These are phyloP conservation scores for Lymantria dispar DNA, from an alignment of 2,888 invertebrate genomes.

Conservation along the genomic window DNA sequence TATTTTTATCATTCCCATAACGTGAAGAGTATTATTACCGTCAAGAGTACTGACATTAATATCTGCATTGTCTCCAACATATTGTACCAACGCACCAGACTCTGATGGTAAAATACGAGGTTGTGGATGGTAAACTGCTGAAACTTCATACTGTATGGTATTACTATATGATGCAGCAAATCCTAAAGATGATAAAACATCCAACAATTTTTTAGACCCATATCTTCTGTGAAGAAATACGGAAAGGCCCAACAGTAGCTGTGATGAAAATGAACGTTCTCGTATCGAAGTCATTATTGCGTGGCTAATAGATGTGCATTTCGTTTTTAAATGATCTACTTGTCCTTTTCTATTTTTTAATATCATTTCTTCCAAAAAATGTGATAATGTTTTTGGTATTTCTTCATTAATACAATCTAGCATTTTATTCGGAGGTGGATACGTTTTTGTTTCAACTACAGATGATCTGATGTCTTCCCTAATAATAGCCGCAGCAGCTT, in stretches of 20 bases:
- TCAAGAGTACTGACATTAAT: slow-evolving; percentile 18
- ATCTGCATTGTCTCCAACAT: slow-evolving; percentile 24
- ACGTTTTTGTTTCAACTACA: slow-evolving; percentile 13
- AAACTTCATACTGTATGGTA: slow-evolving; percentile 12
- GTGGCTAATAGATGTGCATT: slow-evolving; percentile 3
- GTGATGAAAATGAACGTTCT: slow-evolving; percentile 17
- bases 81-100: slow-evolving; percentile 6
- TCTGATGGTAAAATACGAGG: slow-evolving; percentile 2
- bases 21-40: slow-evolving; percentile 19
- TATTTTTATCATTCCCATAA: slow-evolving; percentile 21
- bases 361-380: neutral
- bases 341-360: slow-evolving; percentile 11
- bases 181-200: neutral
- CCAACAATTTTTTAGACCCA: neutral
- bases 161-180: slow-evolving; percentile 1
- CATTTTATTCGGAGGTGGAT: slow-evolving; percentile 18
- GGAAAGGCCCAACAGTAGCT: slow-evolving; percentile 19
- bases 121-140: slow-evolving; percentile 7
- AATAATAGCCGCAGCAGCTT: slow-evolving; percentile 23
- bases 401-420: slow-evolving; percentile 9
- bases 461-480: slow-evolving; percentile 18
- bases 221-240: neutral
- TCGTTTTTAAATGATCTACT: slow-evolving; percentile 2
- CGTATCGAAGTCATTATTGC: slow-evolving; percentile 9
- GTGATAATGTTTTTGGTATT: neutral